Evolutionary conservation across 1,140 invertebrate genomes (phyloP).

Genomic region (Idris sp.): DNA sequence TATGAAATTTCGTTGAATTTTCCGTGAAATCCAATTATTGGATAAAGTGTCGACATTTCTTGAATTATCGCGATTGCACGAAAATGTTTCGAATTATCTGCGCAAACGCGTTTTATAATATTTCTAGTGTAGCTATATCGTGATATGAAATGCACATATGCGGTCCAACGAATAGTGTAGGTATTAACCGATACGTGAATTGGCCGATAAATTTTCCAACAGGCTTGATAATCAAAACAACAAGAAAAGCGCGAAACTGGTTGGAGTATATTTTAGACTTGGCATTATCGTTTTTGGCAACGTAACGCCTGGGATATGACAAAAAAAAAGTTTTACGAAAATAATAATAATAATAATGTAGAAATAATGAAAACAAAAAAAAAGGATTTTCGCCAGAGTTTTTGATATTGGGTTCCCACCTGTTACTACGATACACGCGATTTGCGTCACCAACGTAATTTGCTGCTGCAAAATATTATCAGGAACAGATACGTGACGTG

Average conservation of each 20-base stretch:
- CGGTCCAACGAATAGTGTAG: slow-evolving; percentile 25
- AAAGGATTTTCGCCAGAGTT: slow-evolving; percentile 50
- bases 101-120: slow-evolving; percentile 29
- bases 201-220: slow-evolving; percentile 51
- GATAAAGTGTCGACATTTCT: slow-evolving; percentile 6
- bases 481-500: slow-evolving; percentile 37
- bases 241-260: slow-evolving; percentile 40
- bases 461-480: slow-evolving; percentile 39
- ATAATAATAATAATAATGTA: neutral
- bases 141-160: slow-evolving; percentile 16
- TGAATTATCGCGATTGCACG: slow-evolving; percentile 12
- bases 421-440: slow-evolving; percentile 55
- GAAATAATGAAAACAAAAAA: slow-evolving; percentile 46
- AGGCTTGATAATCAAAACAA: slow-evolving; percentile 54
- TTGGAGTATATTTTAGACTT: slow-evolving; percentile 34
- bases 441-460: slow-evolving; percentile 39
- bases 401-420: slow-evolving; percentile 51
- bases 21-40: too few relatives aligned
- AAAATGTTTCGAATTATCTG: slow-evolving; percentile 19
- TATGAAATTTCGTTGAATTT: too few relatives aligned
- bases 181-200: slow-evolving; percentile 56
- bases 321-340: slow-evolving; percentile 47
- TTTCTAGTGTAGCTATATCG: slow-evolving; percentile 10
- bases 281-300: slow-evolving; percentile 56
- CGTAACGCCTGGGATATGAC: slow-evolving; percentile 22